These are phyloP conservation scores for Pelochelys cantorii DNA, from an alignment of 2,797 vertebrate genomes.

Conservation along the genomic window DNA sequence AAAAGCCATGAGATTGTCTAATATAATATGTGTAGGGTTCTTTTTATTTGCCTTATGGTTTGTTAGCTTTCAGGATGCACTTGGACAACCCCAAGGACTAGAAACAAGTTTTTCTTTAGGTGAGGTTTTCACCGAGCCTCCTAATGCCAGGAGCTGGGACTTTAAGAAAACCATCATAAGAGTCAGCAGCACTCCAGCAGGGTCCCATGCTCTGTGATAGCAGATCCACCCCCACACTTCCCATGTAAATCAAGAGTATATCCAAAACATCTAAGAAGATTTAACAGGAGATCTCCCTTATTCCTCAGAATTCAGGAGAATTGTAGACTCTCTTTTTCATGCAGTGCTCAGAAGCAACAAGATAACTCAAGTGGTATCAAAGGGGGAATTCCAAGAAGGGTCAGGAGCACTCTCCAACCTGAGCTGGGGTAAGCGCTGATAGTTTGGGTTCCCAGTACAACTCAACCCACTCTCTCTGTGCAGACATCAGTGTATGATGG, in stretches of 20 bases:
- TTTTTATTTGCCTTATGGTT: background rate
- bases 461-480: background rate
- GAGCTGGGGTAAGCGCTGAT: background rate
- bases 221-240: background rate
- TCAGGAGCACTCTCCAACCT: background rate
- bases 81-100: background rate
- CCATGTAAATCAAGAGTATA: background rate
- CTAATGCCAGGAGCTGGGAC: accelerated
- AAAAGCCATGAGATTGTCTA: background rate
- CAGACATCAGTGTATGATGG: background rate
- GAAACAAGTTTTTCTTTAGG: background rate
- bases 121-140: background rate
- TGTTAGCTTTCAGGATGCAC: background rate
- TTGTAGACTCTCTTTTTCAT: background rate
- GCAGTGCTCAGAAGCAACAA: background rate
- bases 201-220: background rate
- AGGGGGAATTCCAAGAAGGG: background rate
- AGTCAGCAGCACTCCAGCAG: accelerated
- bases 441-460: background rate
- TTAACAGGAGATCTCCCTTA: background rate
- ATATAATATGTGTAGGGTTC: background rate
- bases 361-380: background rate
- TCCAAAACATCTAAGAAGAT: background rate
- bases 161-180: background rate
- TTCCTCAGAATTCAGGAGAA: background rate